Conservation (phyloP, 2,888 invertebrate genomes). For the Lasioglossum lativentre region DNA sequence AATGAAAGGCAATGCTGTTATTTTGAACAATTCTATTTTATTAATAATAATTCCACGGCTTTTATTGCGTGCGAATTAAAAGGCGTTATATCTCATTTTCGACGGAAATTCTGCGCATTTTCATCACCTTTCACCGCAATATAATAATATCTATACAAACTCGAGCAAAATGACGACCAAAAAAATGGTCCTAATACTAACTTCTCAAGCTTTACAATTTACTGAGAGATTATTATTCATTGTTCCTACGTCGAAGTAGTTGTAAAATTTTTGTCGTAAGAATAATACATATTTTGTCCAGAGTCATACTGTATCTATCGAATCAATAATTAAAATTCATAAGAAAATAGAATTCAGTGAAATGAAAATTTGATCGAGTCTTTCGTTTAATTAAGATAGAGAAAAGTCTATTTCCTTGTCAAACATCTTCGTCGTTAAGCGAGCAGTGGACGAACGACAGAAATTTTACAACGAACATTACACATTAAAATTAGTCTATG, state of each 20-base stretch:
- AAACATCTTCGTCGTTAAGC: neutral
- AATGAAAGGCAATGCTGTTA: neutral
- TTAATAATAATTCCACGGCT: neutral
- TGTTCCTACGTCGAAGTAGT: slow-evolving; percentile 38
- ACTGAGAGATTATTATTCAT: slow-evolving; percentile 56
- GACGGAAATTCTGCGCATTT: neutral
- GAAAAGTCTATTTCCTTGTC: neutral
- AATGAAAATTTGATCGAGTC: neutral
- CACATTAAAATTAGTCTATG: slow-evolving; percentile 21
- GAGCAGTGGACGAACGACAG: slow-evolving; percentile 25
- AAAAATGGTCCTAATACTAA: slow-evolving; percentile 46
- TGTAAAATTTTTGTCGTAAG: slow-evolving; percentile 45
- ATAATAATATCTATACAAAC: slow-evolving; percentile 19
- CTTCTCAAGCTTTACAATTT: slow-evolving; percentile 55
- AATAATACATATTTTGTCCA: neutral
- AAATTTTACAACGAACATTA: slow-evolving; percentile 39
- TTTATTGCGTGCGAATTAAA: neutral
- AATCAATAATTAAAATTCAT: neutral
- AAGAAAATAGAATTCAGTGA: neutral
- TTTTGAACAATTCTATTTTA: neutral
- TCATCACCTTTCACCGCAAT: slow-evolving; percentile 17
- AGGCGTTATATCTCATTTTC: neutral
- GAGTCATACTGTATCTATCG: neutral
- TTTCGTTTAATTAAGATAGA: neutral
- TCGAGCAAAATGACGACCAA: slow-evolving; percentile 9